Base-by-base conservation (phyloP, 2,888 invertebrate species). In the Agrotis ipsilon region DNA sequence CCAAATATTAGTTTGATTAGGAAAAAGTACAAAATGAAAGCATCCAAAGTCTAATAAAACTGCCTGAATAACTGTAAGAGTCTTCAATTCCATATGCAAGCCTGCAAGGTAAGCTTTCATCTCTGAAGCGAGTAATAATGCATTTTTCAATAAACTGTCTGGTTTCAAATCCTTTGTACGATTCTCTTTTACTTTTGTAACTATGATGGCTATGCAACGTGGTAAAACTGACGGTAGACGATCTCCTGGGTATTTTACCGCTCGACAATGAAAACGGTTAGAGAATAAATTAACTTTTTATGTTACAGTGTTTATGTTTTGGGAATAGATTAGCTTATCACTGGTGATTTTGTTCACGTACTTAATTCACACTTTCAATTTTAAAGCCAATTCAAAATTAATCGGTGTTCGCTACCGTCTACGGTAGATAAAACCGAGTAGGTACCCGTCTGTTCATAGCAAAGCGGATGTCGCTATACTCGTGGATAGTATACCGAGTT, bases 111-210 rank as follows among this genome's bases (percentile, higher is more conserved):
- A 52, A 68, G 16, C 46, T 58, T 75, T 68, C 24, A 46, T 52
- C 27, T 52, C 9, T 43, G 21, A 51, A 43, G 46, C 52, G 18
- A 54, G n/a, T 52, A 75, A 46, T 67, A 73, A 54, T 59, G 76
- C 52, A 68, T 59, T 73, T 68, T 59, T 6, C 24, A 75, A 67
- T 57, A 76, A 69, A 45, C 52, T 54, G 13, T 11, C 51, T 27
- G 24, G 21, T 27, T 51, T 54, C 3, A 49, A 68, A 75, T 32
- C n/a, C n/a, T 32, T 32, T 3, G 24, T 18, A 43, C 9, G 46
- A 54, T 46, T 69, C 51, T 57, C 18, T 57, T 51, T 1, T 14
- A 69, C 68, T 61, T 68, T 60, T 61, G 18, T 49, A 60, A 61
- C n/a, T 49, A 6, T 55, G 49, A 46, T 54, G n/a, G 27, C 13